Percentiles rank a stretch among this genome's conserved stretches.
phyloP scores from a whole-genome alignment of 2,113 vertebrate species.

The Osmerus mordax region DNA sequence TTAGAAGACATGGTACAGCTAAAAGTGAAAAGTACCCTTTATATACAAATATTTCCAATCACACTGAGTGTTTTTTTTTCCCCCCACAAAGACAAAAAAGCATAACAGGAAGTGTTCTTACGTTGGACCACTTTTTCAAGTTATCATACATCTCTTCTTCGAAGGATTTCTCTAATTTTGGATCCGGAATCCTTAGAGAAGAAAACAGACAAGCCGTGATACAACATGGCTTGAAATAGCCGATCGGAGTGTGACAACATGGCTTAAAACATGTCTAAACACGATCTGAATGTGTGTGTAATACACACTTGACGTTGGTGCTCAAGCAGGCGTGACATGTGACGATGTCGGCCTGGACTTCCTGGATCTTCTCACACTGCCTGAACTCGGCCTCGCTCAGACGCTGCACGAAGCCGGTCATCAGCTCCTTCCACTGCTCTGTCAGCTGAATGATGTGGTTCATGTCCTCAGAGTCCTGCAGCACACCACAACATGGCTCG shows the following conservation, averaged over 20 bases:
- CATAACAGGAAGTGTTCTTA: constrained; percentile 33
- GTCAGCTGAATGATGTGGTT: constrained; percentile 64
- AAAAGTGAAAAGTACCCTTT: too few relatives aligned
- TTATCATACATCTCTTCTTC: constrained; percentile 53
- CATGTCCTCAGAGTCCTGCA: constrained; percentile 76
- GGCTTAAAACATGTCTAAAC: too few relatives aligned
- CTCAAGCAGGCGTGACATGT: constrained; percentile 65
- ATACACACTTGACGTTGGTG: constrained; percentile 57
- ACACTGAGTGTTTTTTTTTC: not conserved
- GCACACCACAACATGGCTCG: not conserved
- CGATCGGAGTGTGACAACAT: not conserved
- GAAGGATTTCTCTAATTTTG: constrained; percentile 42
- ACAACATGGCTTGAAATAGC: too few relatives aligned
- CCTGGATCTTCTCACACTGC: constrained; percentile 55
- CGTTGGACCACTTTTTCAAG: constrained; percentile 63
- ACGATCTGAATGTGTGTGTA: not conserved
- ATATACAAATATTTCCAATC: not conserved
- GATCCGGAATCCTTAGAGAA: constrained; percentile 44
- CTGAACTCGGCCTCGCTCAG: constrained; percentile 62
- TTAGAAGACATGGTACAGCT: too few relatives aligned
- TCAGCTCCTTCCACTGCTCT: constrained; percentile 64
- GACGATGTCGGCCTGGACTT: constrained; percentile 54
- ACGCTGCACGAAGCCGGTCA: constrained; percentile 57
- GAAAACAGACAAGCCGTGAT: not conserved
- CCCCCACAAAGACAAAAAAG: not conserved